phyloP scores from a whole-genome alignment of 2,888 invertebrate species.

The Heliconius ethilla region DNA sequence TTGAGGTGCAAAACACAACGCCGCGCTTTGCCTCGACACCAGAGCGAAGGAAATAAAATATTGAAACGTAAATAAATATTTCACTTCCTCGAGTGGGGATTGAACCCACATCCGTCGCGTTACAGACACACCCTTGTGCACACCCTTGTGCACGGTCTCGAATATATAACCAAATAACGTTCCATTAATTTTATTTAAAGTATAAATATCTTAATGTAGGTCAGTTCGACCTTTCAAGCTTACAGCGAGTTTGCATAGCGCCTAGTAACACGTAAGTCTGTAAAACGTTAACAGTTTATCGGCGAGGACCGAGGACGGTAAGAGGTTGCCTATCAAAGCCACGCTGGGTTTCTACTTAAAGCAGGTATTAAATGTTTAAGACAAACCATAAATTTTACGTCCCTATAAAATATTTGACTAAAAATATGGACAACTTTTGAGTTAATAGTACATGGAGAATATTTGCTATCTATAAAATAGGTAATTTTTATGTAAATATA shows the following conservation, averaged over 20 bases:
- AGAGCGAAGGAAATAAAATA: too few relatives aligned
- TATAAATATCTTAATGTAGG: conserved; percentile 37
- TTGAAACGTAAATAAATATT: too few relatives aligned
- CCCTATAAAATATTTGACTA: conserved; percentile 5
- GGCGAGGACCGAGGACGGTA: conserved; percentile 24
- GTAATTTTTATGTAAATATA: background rate
- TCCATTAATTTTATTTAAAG: background rate
- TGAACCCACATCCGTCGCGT: too few relatives aligned
- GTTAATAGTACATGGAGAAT: background rate
- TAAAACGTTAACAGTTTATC: conserved; percentile 42
- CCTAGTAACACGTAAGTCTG: conserved; percentile 37
- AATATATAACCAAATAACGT: background rate
- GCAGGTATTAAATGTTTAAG: conserved; percentile 33
- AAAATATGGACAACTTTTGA: conserved; percentile 1
- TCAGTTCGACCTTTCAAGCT: conserved; percentile 39
- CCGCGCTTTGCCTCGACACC: too few relatives aligned
- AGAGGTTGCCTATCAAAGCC: conserved; percentile 36
- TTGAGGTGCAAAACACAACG: too few relatives aligned
- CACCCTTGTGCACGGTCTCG: background rate
- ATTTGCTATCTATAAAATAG: background rate
- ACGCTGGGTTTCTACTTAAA: conserved; percentile 40
- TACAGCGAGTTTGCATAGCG: conserved; percentile 28
- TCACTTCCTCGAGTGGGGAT: too few relatives aligned
- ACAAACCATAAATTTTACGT: conserved; percentile 5
- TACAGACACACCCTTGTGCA: too few relatives aligned